Conservation (phyloP, 1,140 invertebrate species). For the Epicauta chinensis region DNA sequence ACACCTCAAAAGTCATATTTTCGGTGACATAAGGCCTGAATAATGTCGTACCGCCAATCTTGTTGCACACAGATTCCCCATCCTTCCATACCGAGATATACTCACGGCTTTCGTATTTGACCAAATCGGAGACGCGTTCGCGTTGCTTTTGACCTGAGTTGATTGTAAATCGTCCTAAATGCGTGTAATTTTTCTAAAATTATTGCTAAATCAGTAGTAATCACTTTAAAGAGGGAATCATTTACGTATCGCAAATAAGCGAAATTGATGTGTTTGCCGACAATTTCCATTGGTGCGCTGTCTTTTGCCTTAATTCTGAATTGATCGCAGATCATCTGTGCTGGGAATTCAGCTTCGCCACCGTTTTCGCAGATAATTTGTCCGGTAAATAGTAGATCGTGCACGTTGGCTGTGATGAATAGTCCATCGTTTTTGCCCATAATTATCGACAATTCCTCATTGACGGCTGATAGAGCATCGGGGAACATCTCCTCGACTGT, state of each 20-base stretch:
- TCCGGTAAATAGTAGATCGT: slow-evolving; percentile 27
- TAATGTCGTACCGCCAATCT: slow-evolving; percentile 41
- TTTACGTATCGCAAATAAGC: slow-evolving; percentile 26
- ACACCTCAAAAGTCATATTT: slow-evolving; percentile 39
- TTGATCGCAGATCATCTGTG: slow-evolving; percentile 22
- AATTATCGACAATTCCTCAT: slow-evolving; percentile 17
- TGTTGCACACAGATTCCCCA: slow-evolving; percentile 37
- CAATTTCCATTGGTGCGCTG: slow-evolving; percentile 21
- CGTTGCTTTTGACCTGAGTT: slow-evolving; percentile 40
- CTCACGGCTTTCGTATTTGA: slow-evolving; percentile 38
- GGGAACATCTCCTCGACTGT: slow-evolving; percentile 20
- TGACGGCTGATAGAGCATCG: slow-evolving; percentile 15
- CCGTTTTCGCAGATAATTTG: slow-evolving; percentile 24
- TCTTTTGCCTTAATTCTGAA: slow-evolving; percentile 14
- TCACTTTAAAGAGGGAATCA: slow-evolving; percentile 2
- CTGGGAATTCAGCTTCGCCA: slow-evolving; percentile 20
- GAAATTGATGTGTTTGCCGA: slow-evolving; percentile 21
- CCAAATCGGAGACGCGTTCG: slow-evolving; percentile 36
- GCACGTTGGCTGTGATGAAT: slow-evolving; percentile 26
- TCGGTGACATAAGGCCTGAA: slow-evolving; percentile 41
- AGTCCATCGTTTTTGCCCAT: slow-evolving; percentile 25
- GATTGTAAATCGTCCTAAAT: slow-evolving; percentile 41
- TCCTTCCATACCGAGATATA: slow-evolving; percentile 33
- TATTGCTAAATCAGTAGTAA: slow-evolving; percentile 4
- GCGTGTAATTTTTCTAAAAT: slow-evolving; percentile 46